A percentile compares a stretch with the other conserved stretches of the same genome.
These are phyloP conservation scores for Stomatorhinus ivindoensis DNA, from an alignment of 2,113 vertebrate species.

Conservation along the genomic window DNA sequence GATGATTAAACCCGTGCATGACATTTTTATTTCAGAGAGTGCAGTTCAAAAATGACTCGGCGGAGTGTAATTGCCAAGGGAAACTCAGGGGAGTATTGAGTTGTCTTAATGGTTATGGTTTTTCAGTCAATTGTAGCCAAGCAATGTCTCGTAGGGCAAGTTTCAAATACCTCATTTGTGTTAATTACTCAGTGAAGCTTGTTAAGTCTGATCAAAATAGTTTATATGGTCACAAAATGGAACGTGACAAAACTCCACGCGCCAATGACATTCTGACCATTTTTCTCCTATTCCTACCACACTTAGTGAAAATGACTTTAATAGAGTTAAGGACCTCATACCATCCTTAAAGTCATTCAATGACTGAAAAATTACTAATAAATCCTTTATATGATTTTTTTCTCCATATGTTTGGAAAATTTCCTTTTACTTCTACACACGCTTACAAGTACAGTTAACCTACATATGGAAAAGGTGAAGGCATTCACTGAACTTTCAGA, in stretches of 20 bases:
- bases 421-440: neutral
- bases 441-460: neutral
- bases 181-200: neutral
- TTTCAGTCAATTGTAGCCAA: neutral
- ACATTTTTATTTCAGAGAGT: neutral
- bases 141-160: neutral
- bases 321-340: neutral
- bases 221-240: neutral
- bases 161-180: neutral
- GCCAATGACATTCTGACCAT: neutral
- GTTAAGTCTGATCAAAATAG: neutral
- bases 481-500: neutral
- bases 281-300: neutral
- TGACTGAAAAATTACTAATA: neutral
- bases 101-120: neutral
- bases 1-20: neutral
- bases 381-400: neutral
- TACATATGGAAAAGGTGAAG: slow-evolving; percentile 8
- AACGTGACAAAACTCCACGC: neutral
- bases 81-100: neutral
- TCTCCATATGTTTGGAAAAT: neutral
- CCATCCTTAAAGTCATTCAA: neutral
- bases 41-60: slow-evolving; percentile 15
- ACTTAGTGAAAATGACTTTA: neutral
- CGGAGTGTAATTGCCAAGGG: neutral